Evolutionary conservation across 2,888 invertebrate species (phyloP).

Genomic region (Meteorus colon): DNA sequence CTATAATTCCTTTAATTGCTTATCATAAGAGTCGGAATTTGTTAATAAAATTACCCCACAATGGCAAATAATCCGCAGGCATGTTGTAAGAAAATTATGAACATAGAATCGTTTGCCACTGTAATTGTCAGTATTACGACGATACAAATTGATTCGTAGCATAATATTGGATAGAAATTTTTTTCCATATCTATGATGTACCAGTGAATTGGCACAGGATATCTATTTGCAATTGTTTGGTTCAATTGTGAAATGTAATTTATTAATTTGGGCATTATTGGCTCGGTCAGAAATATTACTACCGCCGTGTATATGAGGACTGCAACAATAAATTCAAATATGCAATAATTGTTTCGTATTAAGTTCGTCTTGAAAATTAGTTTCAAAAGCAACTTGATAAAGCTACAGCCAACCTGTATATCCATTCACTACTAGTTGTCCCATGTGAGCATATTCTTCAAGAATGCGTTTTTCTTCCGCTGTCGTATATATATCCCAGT

Average conservation of each 20-base stretch:
- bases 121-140: background rate
- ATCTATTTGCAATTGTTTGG: constrained; percentile 17
- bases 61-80: constrained; percentile 40
- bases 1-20: constrained; percentile 15
- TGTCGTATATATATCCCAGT: background rate
- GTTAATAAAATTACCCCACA: constrained; percentile 27
- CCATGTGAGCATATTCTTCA: background rate
- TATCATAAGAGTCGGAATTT: background rate
- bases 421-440: background rate
- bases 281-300: constrained; percentile 2
- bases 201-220: constrained; percentile 26
- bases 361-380: background rate
- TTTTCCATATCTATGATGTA: constrained; percentile 19
- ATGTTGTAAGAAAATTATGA: constrained; percentile 32
- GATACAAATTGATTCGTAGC: background rate
- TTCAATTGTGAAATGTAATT: constrained; percentile 1
- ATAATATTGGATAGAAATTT: constrained; percentile 8
- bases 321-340: background rate
- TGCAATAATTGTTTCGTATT: too few species aligned
- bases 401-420: background rate
- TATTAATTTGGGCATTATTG: background rate
- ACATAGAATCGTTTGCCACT: constrained; percentile 29
- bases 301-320: background rate
- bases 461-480: background rate
- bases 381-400: background rate